These are phyloP conservation scores for Oligia latruncula DNA, from an alignment of 2,888 invertebrate species.

Conservation along the genomic window DNA sequence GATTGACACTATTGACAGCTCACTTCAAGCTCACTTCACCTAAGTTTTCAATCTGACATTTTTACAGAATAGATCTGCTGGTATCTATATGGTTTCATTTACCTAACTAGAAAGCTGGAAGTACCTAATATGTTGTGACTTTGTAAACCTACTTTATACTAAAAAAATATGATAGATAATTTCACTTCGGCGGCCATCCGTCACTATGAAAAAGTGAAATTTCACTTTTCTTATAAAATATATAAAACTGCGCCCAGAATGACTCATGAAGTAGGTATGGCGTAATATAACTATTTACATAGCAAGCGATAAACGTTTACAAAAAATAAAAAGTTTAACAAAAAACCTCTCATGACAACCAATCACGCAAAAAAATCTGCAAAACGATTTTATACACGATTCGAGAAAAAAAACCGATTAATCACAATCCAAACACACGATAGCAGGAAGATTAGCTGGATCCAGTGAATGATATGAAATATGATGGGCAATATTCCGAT, in stretches of 20 bases:
- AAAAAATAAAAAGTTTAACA: background rate
- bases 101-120: constrained; percentile 24
- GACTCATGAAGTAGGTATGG: background rate
- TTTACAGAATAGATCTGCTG: background rate
- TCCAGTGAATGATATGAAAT: constrained; percentile 64
- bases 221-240: constrained; percentile 27
- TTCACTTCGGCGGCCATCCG: background rate
- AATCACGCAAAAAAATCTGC: constrained; percentile 24
- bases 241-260: background rate
- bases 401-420: constrained; percentile 30
- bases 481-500: constrained; percentile 74
- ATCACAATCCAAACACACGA: constrained; percentile 45
- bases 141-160: constrained; percentile 5
- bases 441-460: constrained; percentile 54
- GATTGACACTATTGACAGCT: background rate
- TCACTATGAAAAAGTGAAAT: background rate
- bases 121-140: background rate
- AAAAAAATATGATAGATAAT: constrained; percentile 19
- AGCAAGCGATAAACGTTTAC: too few relatives aligned
- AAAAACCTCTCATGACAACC: constrained; percentile 6
- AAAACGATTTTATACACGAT: constrained; percentile 19
- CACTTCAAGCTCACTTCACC: background rate
- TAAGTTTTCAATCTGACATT: background rate
- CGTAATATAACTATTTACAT: background rate
- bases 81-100: background rate